These are phyloP conservation scores for Ptychobarbus kaznakovi DNA, from an alignment of 2,797 vertebrate genomes.

Conservation along the genomic window DNA sequence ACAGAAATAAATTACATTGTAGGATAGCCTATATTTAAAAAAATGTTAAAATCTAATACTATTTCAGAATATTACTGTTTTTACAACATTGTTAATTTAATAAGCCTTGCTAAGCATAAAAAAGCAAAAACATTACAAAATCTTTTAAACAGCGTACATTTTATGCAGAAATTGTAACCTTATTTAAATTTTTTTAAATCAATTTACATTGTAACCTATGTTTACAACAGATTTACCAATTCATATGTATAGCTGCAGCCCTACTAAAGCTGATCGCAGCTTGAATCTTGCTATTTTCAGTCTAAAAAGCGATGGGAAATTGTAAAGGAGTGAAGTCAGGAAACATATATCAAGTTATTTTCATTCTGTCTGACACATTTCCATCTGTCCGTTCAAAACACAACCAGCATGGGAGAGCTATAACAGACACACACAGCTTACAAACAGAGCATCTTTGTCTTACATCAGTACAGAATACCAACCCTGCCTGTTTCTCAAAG, in stretches of 20 bases:
- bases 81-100: not conserved
- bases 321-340: conserved; percentile 31
- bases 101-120: not conserved
- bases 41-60: not conserved
- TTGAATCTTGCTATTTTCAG: not conserved
- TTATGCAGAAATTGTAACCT: not conserved
- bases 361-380: conserved; percentile 72
- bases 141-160: not conserved
- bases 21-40: not conserved
- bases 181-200: not conserved
- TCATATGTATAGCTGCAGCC: not conserved
- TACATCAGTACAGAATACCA: conserved; percentile 40
- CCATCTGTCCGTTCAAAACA: conserved; percentile 61
- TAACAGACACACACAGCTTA: conserved; percentile 20
- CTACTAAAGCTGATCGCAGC: not conserved
- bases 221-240: not conserved
- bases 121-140: not conserved
- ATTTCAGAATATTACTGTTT: not conserved
- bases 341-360: conserved; percentile 53
- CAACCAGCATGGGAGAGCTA: conserved; percentile 48
- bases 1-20: not conserved
- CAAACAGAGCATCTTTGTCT: conserved; percentile 58
- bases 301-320: not conserved
- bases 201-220: not conserved
- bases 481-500: conserved; percentile 18